Percentiles rank a stretch among this genome's conserved stretches.
These are phyloP conservation scores for Ochropleura plecta DNA, from an alignment of 2,888 invertebrate species.

Conservation along the genomic window DNA sequence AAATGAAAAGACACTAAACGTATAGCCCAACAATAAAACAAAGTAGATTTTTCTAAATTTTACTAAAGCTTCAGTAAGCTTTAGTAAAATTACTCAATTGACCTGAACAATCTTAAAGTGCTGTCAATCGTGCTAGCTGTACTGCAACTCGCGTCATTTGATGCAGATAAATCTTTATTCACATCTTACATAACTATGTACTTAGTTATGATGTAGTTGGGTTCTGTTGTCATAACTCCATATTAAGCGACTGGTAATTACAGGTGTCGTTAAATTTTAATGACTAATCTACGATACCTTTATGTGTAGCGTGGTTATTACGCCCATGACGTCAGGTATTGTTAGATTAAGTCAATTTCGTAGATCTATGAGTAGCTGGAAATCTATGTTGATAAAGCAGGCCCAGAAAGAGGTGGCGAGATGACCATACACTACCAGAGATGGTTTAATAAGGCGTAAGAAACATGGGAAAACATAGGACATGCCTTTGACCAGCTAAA, in stretches of 20 bases:
- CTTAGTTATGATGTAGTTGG: not conserved
- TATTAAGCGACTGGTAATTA: not conserved
- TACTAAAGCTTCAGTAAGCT: not conserved
- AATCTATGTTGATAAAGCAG: not conserved
- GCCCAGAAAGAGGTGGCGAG: not conserved
- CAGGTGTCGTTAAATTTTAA: constrained; percentile 36
- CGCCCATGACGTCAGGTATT: not conserved
- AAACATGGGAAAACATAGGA: too few relatives aligned
- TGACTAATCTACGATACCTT: not conserved
- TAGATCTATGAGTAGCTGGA: not conserved
- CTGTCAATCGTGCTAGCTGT: not conserved
- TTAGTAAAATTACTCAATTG: not conserved
- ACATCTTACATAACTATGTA: not conserved
- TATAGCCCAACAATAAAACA: too few relatives aligned
- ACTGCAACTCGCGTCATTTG: not conserved
- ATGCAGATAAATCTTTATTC: not conserved
- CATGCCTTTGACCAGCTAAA: too few relatives aligned
- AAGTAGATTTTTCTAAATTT: not conserved
- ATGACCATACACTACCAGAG: not conserved
- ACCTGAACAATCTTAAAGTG: not conserved
- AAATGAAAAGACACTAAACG: too few relatives aligned
- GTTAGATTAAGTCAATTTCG: not conserved
- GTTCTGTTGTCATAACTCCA: not conserved
- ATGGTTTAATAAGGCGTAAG: too few relatives aligned
- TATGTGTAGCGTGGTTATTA: not conserved